These are phyloP conservation scores for Paedocypris sp. DNA, from an alignment of 2,113 vertebrate genomes.

Conservation along the genomic window DNA sequence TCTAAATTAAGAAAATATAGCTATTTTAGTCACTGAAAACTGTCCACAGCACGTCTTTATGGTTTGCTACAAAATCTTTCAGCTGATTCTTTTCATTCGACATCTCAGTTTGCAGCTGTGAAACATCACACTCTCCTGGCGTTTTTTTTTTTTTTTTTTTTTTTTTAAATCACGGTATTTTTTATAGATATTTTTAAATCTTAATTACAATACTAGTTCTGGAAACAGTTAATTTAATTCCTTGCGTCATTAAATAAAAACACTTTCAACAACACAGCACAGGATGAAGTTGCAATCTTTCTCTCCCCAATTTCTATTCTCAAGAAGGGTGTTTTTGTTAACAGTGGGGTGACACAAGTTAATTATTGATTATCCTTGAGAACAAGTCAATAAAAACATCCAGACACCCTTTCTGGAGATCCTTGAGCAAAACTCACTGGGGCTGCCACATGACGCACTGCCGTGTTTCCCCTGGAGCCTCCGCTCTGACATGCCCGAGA, in stretches of 20 bases:
- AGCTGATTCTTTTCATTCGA: conserved; percentile 56
- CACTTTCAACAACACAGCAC: not conserved
- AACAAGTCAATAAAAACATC: conserved; percentile 38
- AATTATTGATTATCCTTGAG: conserved; percentile 70
- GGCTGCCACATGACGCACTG: conserved; percentile 50
- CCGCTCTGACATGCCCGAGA: conserved; percentile 48
- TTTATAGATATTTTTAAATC: not conserved
- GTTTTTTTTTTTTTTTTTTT: conserved; percentile 14
- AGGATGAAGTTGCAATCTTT: not conserved
- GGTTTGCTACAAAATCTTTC: conserved; percentile 49
- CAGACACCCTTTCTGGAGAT: conserved; percentile 49
- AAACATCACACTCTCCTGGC: conserved; percentile 57
- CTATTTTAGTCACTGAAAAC: conserved; percentile 55
- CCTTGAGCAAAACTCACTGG: conserved; percentile 56
- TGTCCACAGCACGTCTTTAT: conserved; percentile 56
- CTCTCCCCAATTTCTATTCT: not conserved
- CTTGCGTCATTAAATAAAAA: not conserved
- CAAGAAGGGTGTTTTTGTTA: conserved; percentile 36
- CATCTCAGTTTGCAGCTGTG: conserved; percentile 67
- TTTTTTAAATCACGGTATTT: not conserved
- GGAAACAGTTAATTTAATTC: no score
- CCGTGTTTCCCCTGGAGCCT: conserved; percentile 48
- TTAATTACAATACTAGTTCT: no score
- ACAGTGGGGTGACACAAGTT: conserved; percentile 56
- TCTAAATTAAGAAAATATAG: conserved; percentile 38